phyloP scores from a whole-genome alignment of 2,888 invertebrate genomes.

The Sericinus montela region DNA sequence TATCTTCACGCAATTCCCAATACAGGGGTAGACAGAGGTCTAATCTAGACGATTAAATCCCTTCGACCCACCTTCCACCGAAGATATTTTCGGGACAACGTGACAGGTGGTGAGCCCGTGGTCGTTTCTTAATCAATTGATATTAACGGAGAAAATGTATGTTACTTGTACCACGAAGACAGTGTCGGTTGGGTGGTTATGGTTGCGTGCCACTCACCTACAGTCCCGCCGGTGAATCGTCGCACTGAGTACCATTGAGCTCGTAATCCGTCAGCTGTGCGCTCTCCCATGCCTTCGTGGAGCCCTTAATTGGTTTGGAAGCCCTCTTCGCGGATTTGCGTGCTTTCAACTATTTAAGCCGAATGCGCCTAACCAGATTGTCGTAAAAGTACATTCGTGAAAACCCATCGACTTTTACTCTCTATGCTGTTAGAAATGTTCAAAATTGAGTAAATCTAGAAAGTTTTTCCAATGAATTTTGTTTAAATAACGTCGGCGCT shows the following conservation, averaged over 20 bases:
- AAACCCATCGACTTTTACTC: constrained; percentile 58
- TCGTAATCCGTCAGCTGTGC: constrained; percentile 67
- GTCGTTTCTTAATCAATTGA: too few species aligned
- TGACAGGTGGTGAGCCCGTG: too few species aligned
- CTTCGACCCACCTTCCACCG: too few species aligned
- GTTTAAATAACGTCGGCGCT: constrained; percentile 45
- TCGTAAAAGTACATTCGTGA: constrained; percentile 69
- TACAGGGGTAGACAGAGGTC: too few species aligned
- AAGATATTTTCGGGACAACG: too few species aligned
- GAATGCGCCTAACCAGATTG: constrained; percentile 73
- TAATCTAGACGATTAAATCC: too few species aligned
- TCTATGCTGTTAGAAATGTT: constrained; percentile 38
- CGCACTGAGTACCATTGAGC: constrained; percentile 74
- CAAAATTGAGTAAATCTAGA: constrained; percentile 41
- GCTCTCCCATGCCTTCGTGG: constrained; percentile 73
- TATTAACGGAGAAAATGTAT: too few species aligned
- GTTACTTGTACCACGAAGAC: background rate
- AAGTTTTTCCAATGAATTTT: constrained; percentile 47
- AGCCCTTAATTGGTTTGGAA: constrained; percentile 76
- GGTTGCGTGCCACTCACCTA: constrained; percentile 63
- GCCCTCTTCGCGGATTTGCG: constrained; percentile 72
- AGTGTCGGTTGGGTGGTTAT: constrained; percentile 33
- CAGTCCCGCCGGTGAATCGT: constrained; percentile 45
- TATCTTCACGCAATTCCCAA: too few species aligned
- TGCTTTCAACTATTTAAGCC: constrained; percentile 65